Conservation (phyloP, 2,113 vertebrate genomes). For the Petrocephalus microphthalmus region DNA sequence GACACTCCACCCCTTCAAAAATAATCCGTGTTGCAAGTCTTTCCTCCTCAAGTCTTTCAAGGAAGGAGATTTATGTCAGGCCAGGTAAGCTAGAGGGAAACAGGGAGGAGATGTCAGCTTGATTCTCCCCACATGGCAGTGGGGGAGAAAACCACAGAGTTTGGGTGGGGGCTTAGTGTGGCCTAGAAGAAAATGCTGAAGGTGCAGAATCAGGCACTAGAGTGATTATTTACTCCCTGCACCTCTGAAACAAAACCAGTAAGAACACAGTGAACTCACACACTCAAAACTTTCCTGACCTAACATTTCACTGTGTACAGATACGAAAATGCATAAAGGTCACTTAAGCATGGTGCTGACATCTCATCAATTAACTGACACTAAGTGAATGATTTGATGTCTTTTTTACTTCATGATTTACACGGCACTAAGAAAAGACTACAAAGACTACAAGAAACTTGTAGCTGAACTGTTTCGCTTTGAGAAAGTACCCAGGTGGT, state of each 20-base stretch:
- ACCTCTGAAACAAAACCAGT: neutral
- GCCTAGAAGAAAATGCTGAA: constrained; percentile 1
- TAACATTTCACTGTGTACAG: neutral
- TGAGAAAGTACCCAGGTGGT: neutral
- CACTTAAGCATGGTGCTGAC: neutral
- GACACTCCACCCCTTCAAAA: constrained; percentile 27
- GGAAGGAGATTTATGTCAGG: neutral
- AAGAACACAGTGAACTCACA: neutral
- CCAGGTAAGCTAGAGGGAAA: constrained; percentile 42
- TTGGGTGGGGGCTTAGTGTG: neutral
- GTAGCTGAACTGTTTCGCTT: neutral
- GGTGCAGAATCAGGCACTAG: neutral
- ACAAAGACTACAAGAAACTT: no score
- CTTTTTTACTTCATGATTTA: neutral
- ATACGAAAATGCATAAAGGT: neutral
- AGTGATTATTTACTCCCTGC: neutral
- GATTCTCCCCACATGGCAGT: constrained; percentile 23
- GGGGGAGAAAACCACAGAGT: constrained; percentile 29
- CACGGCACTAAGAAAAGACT: neutral
- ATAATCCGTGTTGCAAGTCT: constrained; percentile 27
- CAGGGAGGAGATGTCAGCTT: constrained; percentile 18
- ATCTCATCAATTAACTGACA: neutral
- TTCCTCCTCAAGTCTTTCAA: constrained; percentile 38
- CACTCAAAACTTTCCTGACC: neutral
- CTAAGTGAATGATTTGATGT: neutral